Evolutionary conservation across 1,140 invertebrate species (phyloP), one percentile per base, ranked within the genome.

Genomic region (Plodia interpunctella): DNA sequence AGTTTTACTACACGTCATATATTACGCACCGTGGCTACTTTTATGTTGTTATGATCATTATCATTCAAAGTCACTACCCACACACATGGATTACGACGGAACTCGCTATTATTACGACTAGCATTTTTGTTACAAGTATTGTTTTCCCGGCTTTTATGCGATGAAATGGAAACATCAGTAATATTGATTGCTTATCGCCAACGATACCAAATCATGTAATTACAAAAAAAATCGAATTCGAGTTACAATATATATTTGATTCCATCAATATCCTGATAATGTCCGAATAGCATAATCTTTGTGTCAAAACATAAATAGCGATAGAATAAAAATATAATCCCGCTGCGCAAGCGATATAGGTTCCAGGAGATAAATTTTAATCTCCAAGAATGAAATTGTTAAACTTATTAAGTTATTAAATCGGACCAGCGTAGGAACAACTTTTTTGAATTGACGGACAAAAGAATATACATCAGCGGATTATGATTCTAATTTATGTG

Each of bases 31-130:
- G 72, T 81, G 76, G 79, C 75, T 76, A 87, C 80, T 82, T 87
- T 87, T 85, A 83, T 80, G 76, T 80, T 84, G 68, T 78, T 79
- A 83, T 77, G 78, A 80, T 81, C 76, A 85, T 84, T 84, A 83
- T 84, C 78, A 83, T 78, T 81, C 79, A 82, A 78, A 77, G 76
- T 82, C 77, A 78, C 74, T 63, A 68, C 80, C 80, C 76, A 81
- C 83, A 79, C 68, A 63, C 72, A 61, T 61, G 60, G 64, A 56
- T 63, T 60, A 63, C 65, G 57, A 63, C 50, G 63, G 35, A 50
- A 58, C 64, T 68, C 54, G 65, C 57, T 71, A 56, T 8, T 51
- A 59, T 70, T 55, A 67, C 65, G 60, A 30, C 49, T 53, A 57
- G 53, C 63, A 63, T 61, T 66, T 71, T 74, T 75, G 67, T 73